Conservation (phyloP, 2,113 vertebrate species). For the Alosa alosa region DNA sequence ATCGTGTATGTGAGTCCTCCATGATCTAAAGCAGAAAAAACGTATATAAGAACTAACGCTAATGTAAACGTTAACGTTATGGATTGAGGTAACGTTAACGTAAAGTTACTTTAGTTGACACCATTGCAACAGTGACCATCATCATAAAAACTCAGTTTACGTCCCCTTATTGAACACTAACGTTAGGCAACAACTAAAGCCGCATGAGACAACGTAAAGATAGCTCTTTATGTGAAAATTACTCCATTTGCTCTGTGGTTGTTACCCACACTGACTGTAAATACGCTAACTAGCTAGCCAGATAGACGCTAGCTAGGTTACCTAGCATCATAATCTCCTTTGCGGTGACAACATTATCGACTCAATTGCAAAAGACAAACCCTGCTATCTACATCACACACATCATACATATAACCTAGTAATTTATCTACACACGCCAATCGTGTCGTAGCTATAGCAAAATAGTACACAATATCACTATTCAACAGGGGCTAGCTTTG, state of each 20-base stretch:
- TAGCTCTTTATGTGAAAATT: neutral
- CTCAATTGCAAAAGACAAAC: slow-evolving; percentile 9
- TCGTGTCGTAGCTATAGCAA: neutral
- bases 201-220: neutral
- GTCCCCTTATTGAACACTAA: neutral
- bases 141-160: neutral
- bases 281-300: neutral
- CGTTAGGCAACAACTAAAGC: neutral
- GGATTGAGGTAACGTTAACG: too few relatives aligned
- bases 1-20: slow-evolving; percentile 86
- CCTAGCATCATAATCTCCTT: neutral
- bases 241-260: neutral
- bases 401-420: neutral
- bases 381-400: neutral
- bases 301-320: neutral
- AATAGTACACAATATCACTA: neutral
- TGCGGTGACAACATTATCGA: slow-evolving; percentile 33
- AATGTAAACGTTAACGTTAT: neutral
- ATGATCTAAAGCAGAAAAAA: slow-evolving; percentile 60
- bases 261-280: neutral
- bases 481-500: neutral
- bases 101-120: neutral
- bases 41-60: neutral
- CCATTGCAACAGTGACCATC: neutral
- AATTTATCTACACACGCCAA: neutral